Evolutionary conservation across 2,113 vertebrate species (phyloP).

Genomic region (Micromys minutus): DNA sequence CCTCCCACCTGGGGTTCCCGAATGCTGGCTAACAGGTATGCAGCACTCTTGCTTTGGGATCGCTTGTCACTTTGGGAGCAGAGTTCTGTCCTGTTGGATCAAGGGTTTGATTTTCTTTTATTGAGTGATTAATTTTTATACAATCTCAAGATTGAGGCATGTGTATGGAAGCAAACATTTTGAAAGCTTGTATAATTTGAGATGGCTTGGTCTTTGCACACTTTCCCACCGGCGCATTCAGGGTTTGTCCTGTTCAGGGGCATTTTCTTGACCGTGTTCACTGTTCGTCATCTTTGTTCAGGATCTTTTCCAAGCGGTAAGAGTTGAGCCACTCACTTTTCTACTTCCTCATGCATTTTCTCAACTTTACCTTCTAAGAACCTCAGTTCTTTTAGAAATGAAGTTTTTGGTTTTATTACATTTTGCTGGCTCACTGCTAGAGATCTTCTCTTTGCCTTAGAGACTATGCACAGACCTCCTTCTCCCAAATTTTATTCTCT

Average conservation of each 20-base stretch:
- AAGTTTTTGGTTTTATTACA: background rate
- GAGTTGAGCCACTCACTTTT: background rate
- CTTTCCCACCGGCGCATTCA: background rate
- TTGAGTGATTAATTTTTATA: background rate
- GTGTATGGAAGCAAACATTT: no score
- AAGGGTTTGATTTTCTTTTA: background rate
- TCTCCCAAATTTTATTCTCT: background rate
- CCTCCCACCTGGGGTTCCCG: background rate
- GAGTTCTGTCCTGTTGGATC: background rate
- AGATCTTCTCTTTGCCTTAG: background rate
- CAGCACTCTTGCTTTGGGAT: background rate
- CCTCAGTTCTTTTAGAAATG: background rate
- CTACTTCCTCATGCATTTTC: background rate
- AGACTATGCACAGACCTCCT: background rate
- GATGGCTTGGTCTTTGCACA: background rate
- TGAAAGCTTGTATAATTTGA: background rate
- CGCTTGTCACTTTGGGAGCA: background rate
- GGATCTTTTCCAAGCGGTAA: background rate
- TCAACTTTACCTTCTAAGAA: background rate
- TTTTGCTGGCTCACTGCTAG: background rate
- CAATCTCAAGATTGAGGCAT: background rate
- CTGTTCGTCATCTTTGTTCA: background rate
- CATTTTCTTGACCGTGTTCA: no score
- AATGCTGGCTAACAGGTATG: background rate
- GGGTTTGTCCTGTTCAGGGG: rapidly evolving